phyloP scores from a whole-genome alignment of 1,140 invertebrate species.

The Pantala flavescens region DNA sequence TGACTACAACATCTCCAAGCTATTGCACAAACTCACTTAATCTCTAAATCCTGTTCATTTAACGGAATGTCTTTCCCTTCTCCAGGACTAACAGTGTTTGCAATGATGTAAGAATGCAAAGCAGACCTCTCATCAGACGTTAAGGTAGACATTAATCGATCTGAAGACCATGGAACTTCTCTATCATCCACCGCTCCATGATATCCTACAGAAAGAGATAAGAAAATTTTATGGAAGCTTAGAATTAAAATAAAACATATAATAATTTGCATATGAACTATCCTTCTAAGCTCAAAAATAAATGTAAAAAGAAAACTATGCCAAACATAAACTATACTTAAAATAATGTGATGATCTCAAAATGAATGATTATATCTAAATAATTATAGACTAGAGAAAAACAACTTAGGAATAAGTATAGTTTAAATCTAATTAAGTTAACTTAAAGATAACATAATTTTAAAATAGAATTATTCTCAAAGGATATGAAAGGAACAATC shows the following conservation, averaged over 20 bases:
- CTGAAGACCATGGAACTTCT: constrained; percentile 40
- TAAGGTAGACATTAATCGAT: constrained; percentile 40
- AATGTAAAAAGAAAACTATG: too few relatives aligned
- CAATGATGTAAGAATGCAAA: constrained; percentile 39
- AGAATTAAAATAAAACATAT: too few relatives aligned
- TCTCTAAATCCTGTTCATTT: background rate
- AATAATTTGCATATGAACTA: too few relatives aligned
- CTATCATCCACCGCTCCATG: constrained; percentile 28
- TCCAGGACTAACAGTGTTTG: constrained; percentile 35
- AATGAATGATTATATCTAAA: too few relatives aligned
- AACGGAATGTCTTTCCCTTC: constrained; percentile 19
- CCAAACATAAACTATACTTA: too few relatives aligned
- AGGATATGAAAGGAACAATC: background rate
- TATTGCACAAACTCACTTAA: background rate
- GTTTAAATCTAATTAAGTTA: too few relatives aligned
- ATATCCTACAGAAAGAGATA: background rate
- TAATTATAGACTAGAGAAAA: too few relatives aligned
- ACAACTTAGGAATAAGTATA: too few relatives aligned
- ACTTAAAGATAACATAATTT: background rate
- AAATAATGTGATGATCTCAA: too few relatives aligned
- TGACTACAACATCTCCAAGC: too few relatives aligned
- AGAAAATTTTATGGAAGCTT: too few relatives aligned
- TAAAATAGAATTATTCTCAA: background rate
- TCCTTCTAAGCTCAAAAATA: too few relatives aligned
- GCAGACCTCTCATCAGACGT: constrained; percentile 39